phyloP scores from a whole-genome alignment of 2,888 invertebrate genomes.

The Nebria brevicollis region DNA sequence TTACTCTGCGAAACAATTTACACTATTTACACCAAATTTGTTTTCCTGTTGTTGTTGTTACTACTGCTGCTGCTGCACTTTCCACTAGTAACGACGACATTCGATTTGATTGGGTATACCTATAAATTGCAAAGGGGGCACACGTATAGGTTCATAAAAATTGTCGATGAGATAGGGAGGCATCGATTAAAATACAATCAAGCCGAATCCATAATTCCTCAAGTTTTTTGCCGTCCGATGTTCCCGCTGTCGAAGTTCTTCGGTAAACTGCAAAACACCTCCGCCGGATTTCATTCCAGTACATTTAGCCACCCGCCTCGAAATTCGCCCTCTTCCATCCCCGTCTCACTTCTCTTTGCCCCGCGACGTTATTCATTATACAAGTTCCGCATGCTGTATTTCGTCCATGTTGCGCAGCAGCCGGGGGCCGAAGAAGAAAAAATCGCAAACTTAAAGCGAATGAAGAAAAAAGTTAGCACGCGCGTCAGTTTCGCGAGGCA shows the following conservation, averaged over 20 bases:
- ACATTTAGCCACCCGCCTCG: constrained; percentile 38
- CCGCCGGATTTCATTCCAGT: constrained; percentile 40
- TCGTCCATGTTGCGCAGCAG: not conserved
- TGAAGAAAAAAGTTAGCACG: constrained; percentile 18
- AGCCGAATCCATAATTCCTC: constrained; percentile 38
- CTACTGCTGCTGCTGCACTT: no score
- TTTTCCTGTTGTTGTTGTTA: no score
- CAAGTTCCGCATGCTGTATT: constrained; percentile 35
- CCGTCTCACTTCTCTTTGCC: no score
- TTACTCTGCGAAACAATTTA: no score
- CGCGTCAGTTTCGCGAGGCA: constrained; percentile 31
- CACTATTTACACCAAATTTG: no score
- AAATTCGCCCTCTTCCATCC: constrained; percentile 11
- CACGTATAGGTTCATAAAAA: no score
- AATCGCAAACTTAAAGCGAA: constrained; percentile 17
- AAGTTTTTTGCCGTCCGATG: constrained; percentile 31
- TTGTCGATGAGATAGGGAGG: not conserved
- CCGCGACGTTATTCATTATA: constrained; percentile 39
- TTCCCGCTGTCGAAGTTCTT: constrained; percentile 27
- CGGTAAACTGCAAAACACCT: constrained; percentile 38
- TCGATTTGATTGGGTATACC: no score
- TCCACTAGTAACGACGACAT: no score
- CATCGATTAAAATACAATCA: constrained; percentile 43
- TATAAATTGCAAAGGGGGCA: no score
- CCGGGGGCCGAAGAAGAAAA: not conserved